phyloP scores from a whole-genome alignment of 2,888 invertebrate species.

The Mactromeris polynyma region DNA sequence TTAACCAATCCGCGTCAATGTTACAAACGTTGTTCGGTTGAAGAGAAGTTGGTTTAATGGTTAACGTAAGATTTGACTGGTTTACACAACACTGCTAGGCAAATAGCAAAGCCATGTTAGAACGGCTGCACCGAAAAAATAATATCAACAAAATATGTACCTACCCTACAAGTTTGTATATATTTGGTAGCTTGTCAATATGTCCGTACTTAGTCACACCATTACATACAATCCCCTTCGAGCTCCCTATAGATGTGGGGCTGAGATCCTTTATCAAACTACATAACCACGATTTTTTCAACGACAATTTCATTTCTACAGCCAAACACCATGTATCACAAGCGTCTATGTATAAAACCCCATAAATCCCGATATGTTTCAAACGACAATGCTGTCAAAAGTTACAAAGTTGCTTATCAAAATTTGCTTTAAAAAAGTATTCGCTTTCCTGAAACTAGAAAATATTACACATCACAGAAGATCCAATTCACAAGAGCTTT shows the following conservation, averaged over 20 bases:
- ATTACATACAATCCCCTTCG: constrained; percentile 41
- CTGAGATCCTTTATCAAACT: constrained; percentile 62
- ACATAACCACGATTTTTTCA: constrained; percentile 64
- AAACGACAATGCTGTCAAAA: neutral
- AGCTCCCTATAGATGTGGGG: constrained; percentile 53
- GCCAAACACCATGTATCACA: neutral
- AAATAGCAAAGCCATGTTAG: neutral
- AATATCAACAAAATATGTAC: neutral
- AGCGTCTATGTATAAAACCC: neutral
- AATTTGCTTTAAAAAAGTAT: neutral
- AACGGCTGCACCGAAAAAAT: no score
- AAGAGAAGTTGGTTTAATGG: no score
- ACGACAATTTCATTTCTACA: constrained; percentile 51
- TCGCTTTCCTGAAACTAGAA: neutral
- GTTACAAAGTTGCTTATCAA: neutral
- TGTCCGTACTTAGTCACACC: constrained; percentile 48
- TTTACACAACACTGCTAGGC: neutral
- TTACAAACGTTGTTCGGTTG: no score
- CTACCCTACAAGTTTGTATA: constrained; percentile 54
- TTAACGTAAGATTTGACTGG: no score
- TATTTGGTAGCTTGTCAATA: constrained; percentile 41
- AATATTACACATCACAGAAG: neutral
- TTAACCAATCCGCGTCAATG: no score
- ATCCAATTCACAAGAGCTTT: neutral
- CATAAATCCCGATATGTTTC: neutral